A percentile compares a stretch with the other conserved stretches of the same genome.
Conservation (phyloP, 1,140 invertebrate species). For the Phenacoccus solenopsis region DNA sequence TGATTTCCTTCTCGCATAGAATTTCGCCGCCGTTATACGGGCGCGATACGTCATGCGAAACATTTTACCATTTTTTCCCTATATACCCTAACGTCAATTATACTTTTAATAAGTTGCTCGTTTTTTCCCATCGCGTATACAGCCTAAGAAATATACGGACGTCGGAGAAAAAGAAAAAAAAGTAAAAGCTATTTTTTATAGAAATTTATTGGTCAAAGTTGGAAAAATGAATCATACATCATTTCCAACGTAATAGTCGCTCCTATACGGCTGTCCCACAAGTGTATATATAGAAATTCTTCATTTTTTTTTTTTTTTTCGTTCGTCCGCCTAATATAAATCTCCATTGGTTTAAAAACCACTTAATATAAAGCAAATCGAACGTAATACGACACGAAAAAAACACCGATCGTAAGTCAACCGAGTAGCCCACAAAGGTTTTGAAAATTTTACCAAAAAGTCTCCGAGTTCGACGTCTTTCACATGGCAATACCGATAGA, state of each 20-base stretch:
- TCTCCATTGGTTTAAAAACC: no score
- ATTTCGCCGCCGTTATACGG: background rate
- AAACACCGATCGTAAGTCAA: no score
- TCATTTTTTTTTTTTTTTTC: background rate
- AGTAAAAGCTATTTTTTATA: constrained; percentile 3
- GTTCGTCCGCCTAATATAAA: no score
- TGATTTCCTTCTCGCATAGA: background rate
- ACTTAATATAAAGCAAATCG: no score
- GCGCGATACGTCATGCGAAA: background rate
- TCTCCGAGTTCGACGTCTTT: no score
- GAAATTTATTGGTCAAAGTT: background rate
- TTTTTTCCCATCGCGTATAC: background rate
- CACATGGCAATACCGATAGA: no score
- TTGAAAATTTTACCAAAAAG: no score
- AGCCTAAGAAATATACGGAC: background rate
- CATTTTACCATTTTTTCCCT: background rate
- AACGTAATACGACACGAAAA: no score
- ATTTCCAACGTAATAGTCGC: background rate
- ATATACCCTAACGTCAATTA: background rate
- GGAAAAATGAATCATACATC: background rate
- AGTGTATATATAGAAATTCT: background rate
- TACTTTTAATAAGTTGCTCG: background rate
- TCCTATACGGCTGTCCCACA: background rate
- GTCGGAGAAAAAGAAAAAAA: background rate
- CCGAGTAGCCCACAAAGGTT: no score